Evolutionary conservation across 2,888 invertebrate genomes (phyloP), one percentile per base, ranked within the genome.

Genomic region (Archaeoteleia sp.): DNA sequence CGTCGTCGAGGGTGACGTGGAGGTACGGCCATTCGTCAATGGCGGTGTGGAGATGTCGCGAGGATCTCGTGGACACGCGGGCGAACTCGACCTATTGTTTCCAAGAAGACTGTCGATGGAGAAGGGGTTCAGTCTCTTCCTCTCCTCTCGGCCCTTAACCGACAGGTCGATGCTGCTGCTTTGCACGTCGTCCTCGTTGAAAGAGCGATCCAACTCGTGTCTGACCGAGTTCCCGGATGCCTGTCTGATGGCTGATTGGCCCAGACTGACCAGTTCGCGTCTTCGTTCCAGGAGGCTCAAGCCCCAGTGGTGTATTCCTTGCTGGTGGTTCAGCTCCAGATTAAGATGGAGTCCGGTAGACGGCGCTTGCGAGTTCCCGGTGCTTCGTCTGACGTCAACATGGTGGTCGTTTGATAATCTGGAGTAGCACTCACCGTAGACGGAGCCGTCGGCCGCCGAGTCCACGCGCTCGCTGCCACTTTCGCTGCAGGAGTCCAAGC

Each of bases 101-200:
- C 85, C 85, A 80, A 95, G 89, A 75, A 95, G 87, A 61, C 94
- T 94, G 84, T 95, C 95, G 90, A 95, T 95, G 87, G 95, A 95
- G 88, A 95, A 95, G 45, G 95, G 95, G 87, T 95, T 95, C 73
- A 89, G 88, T 76, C 90, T 85, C 88, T 90, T 87, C 88, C 91
- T 83, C 89, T 89, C 85, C 85, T 87, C 84, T 78, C 88, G 75
- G 85, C 89, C 84, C 85, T 89, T 87, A 4, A 85, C 84, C 1
- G 85, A 84, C 15, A 85, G 72, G 68, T 85, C 85, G 71, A 85
- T 85, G 66, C 84, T 85, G 66, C 83, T 79, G 68, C 83, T 84
- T 67, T 85, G 85, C 2, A 82, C 82, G 53, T 84, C 84, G 10
- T 85, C 85, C 49, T 84, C 83, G 67, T 61, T 60, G 35, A 63